These are phyloP conservation scores for Pyrgilauda ruficollis DNA, from an alignment of 2,113 vertebrate genomes.

Conservation along the genomic window DNA sequence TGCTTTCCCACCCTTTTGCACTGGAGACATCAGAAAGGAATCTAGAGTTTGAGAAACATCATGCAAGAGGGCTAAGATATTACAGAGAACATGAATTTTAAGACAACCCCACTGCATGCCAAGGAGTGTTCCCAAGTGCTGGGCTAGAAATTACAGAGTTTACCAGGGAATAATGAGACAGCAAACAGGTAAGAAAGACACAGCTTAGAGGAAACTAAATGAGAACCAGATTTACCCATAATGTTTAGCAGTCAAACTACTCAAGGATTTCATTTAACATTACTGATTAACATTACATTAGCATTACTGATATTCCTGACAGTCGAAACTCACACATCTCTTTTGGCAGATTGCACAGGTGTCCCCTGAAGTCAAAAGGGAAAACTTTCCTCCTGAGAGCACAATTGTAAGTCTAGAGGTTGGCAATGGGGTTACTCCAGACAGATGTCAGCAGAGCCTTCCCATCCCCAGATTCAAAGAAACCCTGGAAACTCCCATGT, in stretches of 20 bases:
- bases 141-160: background rate
- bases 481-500: fast-evolving
- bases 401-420: background rate
- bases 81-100: background rate
- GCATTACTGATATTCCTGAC: background rate
- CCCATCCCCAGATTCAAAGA: background rate
- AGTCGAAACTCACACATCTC: background rate
- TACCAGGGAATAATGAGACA: background rate
- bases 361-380: background rate
- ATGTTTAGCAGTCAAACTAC: background rate
- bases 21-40: background rate
- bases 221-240: background rate
- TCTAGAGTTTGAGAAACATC: background rate
- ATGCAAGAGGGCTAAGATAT: background rate
- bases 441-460: background rate
- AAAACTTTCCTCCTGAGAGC: background rate
- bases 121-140: background rate
- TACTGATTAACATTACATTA: background rate
- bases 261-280: background rate
- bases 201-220: background rate
- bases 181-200: background rate
- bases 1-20: background rate
- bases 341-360: background rate
- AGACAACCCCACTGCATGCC: background rate
- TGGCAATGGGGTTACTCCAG: background rate